Base-by-base conservation (phyloP, 2,113 vertebrate species). In the Neoarius graeffei region DNA sequence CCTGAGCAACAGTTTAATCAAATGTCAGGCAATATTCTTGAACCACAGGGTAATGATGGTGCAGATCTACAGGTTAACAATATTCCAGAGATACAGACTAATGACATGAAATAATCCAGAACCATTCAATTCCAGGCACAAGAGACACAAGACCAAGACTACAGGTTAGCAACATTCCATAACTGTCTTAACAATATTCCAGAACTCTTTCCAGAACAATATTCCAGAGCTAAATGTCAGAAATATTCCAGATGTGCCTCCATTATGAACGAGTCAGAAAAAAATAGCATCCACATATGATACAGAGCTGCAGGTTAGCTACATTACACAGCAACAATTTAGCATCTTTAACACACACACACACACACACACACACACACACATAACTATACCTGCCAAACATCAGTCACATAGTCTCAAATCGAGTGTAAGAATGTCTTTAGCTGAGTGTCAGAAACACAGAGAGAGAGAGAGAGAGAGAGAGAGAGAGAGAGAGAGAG, bases 291-390 rank as follows among this genome's bases (percentile, higher is more conserved):
- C 14, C 69, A 48, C 15, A 35, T 23, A 62, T 14, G 14, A 85
- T n/a, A 62, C 56, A 62, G 42, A 62, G 57, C 73, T 79, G 67
- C 85, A 86, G 73, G 56, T 66, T 50, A 64, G 35, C 30, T 14
- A 59, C 54, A 71, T 23, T 56, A 80, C 52, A 80, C 52, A 80
- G 52, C 76, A 80, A 56, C 76, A 79, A n/a, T 52, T n/a, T 27
- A 77, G 23, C 48, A 13, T 52, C 20, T 14, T 20, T 77, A 77
- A 14, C 42, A 62, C 57, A 85, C 64, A 57, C 77, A 85, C 50
- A 79, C 93, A 91, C 84, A 84, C 73, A 91, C 91, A 92, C 90
- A 90, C 89, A 91, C 88, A 88, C 90, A 91, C 85, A 84, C 7
- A 91, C 85, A 84, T 4, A 54, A 25, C 42, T 52, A 23, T 50